A percentile compares a stretch with the other conserved stretches of the same genome.
These are phyloP conservation scores for Metellina segmentata DNA, from an alignment of 2,888 invertebrate species.

Conservation along the genomic window DNA sequence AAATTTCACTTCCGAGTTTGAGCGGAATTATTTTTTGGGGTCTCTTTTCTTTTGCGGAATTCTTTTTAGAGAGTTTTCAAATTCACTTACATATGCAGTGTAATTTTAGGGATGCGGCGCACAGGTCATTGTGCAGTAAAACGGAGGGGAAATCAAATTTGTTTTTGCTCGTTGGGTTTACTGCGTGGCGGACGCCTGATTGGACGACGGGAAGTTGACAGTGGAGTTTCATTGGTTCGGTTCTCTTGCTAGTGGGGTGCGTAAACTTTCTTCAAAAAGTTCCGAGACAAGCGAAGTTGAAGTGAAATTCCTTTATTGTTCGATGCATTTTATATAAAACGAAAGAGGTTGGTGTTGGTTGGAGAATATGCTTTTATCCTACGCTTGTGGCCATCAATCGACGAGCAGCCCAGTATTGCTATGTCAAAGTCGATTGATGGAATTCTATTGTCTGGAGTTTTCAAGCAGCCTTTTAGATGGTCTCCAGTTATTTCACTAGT, in stretches of 20 bases:
- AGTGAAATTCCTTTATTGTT: too few relatives aligned
- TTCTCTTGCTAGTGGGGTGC: not conserved
- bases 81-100: not conserved
- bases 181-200: not conserved
- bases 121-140: not conserved
- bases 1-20: slow-evolving; percentile 6
- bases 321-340: not conserved
- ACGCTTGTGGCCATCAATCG: too few relatives aligned
- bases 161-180: not conserved
- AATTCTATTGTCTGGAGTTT: too few relatives aligned
- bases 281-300: not conserved
- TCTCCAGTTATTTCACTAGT: too few relatives aligned
- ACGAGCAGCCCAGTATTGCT: too few relatives aligned
- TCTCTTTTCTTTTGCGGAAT: not conserved
- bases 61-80: not conserved
- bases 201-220: not conserved
- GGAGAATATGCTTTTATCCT: too few relatives aligned
- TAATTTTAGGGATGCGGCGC: not conserved
- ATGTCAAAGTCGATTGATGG: too few relatives aligned
- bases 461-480: too few relatives aligned
- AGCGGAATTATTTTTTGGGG: not conserved
- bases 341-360: not conserved
- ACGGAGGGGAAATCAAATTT: not conserved
- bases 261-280: not conserved
- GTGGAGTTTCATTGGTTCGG: not conserved